Evolutionary conservation across 1,140 invertebrate genomes (phyloP), one percentile per base, ranked within the genome.

Genomic region (Lucilia cuprina): DNA sequence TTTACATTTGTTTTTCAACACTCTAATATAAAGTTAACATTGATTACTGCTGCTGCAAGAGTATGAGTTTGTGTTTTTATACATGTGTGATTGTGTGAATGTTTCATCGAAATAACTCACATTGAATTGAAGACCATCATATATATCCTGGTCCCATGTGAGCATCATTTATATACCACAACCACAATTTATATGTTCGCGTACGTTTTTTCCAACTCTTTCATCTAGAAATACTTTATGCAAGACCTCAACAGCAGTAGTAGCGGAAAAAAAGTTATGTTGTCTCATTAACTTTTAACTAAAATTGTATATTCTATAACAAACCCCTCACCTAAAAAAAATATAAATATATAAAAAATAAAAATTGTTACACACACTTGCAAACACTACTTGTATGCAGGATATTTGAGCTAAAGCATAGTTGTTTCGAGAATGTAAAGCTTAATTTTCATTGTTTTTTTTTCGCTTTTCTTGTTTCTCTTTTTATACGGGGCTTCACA

Each of bases 251-350:
- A 25, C 19, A 49, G 19, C n/a, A 70, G 19, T 21, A 70, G 65
- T 21, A 70, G 65, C 65, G n/a, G 14, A 70, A 70, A 80, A 80
- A 77, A 77, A 77, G 88, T 89, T 89, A 89, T 89, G 87, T 88
- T 89, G 88, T 89, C 88, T 89, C 88, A 89, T 89, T 89, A 89
- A 89, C 88, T 89, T 89, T 89, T 89, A 89, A 88, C 88, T 89
- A 88, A 87, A 85, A 83, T 86, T 84, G 86, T 84, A 55, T 55
- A 55, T 55, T 55, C 50, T 55, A 55, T 55, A 41, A 41, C 41
- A 41, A 41, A 41, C n/a, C n/a, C n/a, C n/a, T n/a, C n/a, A 41
- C 82, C 55, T 41, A 14, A 5, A 34, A 55, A 80, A 19, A 84
- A 84, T 25, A 10, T 12, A 25, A 19, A 74, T 9, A 10, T 17